Base-by-base conservation (phyloP, 2,888 invertebrate genomes). In the Folsomia manolachei region DNA sequence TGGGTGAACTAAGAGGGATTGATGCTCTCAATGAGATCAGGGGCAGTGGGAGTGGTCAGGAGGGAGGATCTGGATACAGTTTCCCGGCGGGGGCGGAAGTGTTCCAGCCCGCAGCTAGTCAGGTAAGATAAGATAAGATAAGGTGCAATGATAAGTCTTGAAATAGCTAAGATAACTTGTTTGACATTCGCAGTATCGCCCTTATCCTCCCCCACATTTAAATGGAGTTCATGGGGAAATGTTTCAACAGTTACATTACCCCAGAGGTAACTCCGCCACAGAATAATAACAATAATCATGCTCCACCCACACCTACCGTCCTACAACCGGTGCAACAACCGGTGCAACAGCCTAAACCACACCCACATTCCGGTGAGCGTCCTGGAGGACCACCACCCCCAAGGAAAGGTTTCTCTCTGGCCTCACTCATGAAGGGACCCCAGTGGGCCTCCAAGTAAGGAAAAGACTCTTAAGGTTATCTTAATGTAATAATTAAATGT, bases 61-160 rank as follows among this genome's bases (percentile, higher is more conserved):
- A 51, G 9, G 60, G 60, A n/a, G 23, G 23, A n/a, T 60, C 60
- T n/a, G n/a, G 19, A 4, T 19, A 21, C 60, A 9, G 4, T n/a
- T 19, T 60, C 23, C 19, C 60, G 4, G n/a, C 60, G 4, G 60
- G 60, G 4, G 60, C 60, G 7, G 23, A 60, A 60, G 19, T 60
- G 7, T 60, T 60, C 60, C 60, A n/a, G 7, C 60, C 60, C 7
- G 60, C 60, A n/a, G 60, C 60, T n/a, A 60, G 60, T 60, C 60
- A 60, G 60, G 60, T 60, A 60, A 60, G 60, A 9, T 39, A 4
- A 39, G 7, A 4, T 39, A 39, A 9, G 39, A 39, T n/a, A n/a
- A n/a, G n/a, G n/a, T n/a, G n/a, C n/a, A n/a, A n/a, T n/a, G n/a
- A n/a, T n/a, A n/a, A n/a, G n/a, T n/a, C n/a, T n/a, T n/a, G n/a